phyloP scores from a whole-genome alignment of 2,888 invertebrate species.

The Acheta domesticus region DNA sequence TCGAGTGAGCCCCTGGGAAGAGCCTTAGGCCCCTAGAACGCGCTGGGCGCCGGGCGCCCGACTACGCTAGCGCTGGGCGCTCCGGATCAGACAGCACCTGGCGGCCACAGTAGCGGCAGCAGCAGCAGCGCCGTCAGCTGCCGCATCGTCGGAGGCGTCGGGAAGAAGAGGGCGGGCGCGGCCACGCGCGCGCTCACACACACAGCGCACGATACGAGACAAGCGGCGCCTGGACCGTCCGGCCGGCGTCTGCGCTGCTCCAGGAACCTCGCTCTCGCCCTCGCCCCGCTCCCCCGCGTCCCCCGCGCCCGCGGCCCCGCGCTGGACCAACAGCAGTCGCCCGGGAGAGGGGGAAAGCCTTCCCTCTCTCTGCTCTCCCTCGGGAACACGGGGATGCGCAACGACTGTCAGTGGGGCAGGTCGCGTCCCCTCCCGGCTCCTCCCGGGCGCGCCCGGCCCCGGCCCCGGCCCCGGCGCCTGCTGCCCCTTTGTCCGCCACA shows the following conservation, averaged over 20 bases:
- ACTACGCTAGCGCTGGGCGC: background rate
- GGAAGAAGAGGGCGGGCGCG: background rate
- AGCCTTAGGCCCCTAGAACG: background rate
- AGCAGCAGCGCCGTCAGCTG: background rate
- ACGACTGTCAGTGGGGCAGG: too few species aligned
- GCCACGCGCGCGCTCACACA: background rate
- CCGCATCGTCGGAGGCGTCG: background rate
- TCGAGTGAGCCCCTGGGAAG: background rate
- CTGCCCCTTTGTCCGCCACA: background rate
- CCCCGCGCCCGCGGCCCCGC: too few species aligned
- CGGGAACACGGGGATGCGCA: too few species aligned
- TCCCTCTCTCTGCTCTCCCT: too few species aligned
- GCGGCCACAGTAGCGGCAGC: background rate
- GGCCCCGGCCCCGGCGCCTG: background rate
- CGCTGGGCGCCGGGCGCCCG: background rate
- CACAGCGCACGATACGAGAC: background rate
- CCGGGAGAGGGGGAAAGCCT: too few species aligned
- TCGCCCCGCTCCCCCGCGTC: too few species aligned
- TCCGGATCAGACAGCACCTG: background rate
- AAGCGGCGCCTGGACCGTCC: background rate
- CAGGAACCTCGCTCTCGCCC: background rate
- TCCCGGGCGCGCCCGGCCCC: too few species aligned
- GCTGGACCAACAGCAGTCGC: too few species aligned
- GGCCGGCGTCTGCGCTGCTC: background rate
- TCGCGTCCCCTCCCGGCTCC: too few species aligned